Evolutionary conservation across 2,888 invertebrate genomes (phyloP).

Genomic region (Sepioteuthis lessoniana): DNA sequence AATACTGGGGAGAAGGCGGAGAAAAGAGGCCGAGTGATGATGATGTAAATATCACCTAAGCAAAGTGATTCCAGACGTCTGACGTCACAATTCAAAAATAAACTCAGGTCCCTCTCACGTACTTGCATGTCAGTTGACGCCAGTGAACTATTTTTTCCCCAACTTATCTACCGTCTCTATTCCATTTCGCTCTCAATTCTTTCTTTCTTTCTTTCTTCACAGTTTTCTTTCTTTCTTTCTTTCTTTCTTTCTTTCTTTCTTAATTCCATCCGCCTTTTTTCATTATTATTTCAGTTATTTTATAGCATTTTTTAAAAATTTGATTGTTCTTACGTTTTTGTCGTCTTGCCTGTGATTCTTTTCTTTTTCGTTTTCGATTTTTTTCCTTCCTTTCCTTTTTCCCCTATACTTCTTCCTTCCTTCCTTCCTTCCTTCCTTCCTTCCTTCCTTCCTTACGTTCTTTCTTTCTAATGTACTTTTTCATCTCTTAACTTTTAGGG

Average conservation of each 20-base stretch:
- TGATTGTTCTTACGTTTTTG: too few species aligned
- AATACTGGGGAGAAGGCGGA: background rate
- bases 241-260: background rate
- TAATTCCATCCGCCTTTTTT: background rate
- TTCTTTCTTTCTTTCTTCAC: background rate
- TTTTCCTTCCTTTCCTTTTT: background rate
- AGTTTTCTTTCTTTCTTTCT: background rate
- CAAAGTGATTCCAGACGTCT: constrained; percentile 13
- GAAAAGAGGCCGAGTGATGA: background rate
- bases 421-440: background rate
- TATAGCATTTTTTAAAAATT: background rate
- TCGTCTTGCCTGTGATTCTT: background rate
- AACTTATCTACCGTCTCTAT: background rate
- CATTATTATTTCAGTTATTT: background rate
- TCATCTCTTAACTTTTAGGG: background rate
- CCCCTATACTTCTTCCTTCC: too few species aligned
- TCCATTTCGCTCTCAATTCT: background rate
- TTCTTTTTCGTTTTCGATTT: rapidly evolving
- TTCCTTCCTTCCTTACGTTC: background rate
- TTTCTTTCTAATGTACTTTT: background rate
- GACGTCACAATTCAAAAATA: background rate
- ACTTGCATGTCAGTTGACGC: background rate
- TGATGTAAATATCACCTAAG: background rate
- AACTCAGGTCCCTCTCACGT: background rate
- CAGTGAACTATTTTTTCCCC: background rate